These are phyloP conservation scores for Pygathrix nemaeus DNA, from an alignment of 2,113 vertebrate genomes.

Conservation along the genomic window DNA sequence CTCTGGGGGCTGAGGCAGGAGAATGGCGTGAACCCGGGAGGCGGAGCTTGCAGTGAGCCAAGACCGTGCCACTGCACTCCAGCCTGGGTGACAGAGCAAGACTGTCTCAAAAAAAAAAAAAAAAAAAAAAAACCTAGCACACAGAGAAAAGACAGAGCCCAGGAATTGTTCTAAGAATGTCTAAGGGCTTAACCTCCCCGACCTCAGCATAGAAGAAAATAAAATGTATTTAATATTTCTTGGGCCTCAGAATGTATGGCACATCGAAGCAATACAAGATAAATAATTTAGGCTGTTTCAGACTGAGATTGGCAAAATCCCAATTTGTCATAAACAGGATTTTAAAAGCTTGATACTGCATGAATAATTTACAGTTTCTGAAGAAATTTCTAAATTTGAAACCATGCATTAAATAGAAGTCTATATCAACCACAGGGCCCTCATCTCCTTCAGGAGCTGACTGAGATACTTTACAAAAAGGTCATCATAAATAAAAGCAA, in stretches of 20 bases:
- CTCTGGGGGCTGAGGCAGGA: too few relatives aligned
- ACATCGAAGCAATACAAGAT: conserved; percentile 81
- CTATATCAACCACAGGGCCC: conserved; percentile 49
- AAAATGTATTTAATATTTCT: conserved; percentile 84
- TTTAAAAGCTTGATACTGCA: conserved; percentile 82
- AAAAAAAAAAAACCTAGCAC: background rate
- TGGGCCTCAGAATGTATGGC: conserved; percentile 80
- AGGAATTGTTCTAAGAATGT: background rate
- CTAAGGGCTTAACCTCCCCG: conserved; percentile 79
- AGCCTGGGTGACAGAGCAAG: too few relatives aligned
- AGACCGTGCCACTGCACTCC: too few relatives aligned
- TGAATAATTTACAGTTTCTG: conserved; percentile 85
- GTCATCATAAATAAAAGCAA: conserved; percentile 54
- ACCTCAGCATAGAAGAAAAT: conserved; percentile 79
- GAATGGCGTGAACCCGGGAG: too few relatives aligned
- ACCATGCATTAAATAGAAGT: conserved; percentile 66
- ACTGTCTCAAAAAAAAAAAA: background rate
- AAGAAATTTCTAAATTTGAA: conserved; percentile 79
- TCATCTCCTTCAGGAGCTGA: conserved; percentile 42
- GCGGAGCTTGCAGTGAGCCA: too few relatives aligned
- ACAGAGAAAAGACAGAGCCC: conserved; percentile 56
- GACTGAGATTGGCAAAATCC: conserved; percentile 82
- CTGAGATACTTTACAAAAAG: conserved; percentile 47
- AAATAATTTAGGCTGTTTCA: conserved; percentile 87
- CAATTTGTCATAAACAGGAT: conserved; percentile 83